Conservation (phyloP, 2,797 vertebrate species). For the Astyanax mexicanus region DNA sequence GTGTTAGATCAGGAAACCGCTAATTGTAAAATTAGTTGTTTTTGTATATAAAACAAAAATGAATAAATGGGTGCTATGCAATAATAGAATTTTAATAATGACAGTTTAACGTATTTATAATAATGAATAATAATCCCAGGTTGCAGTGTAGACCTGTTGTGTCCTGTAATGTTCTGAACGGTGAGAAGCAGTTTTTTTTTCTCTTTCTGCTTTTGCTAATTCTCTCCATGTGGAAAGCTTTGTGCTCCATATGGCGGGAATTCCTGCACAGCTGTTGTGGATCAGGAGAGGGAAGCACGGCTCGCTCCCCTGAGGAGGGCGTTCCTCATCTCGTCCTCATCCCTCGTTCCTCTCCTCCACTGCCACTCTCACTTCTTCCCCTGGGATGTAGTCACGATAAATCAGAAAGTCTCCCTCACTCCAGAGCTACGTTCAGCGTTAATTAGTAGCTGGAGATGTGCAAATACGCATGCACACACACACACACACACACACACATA, state of each 20-base stretch:
- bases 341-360: conserved; percentile 3
- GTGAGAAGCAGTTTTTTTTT: background rate
- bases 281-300: conserved; percentile 46
- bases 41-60: too few relatives aligned
- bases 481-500: background rate
- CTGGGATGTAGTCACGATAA: conserved; percentile 5
- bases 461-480: background rate
- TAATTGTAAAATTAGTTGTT: too few relatives aligned
- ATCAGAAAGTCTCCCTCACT: background rate
- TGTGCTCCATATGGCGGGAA: conserved; percentile 52
- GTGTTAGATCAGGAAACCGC: too few relatives aligned
- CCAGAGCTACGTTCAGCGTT: conserved; percentile 1
- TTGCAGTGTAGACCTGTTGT: background rate
- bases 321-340: conserved; percentile 32
- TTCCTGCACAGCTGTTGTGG: conserved; percentile 57
- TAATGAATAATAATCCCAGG: background rate
- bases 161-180: background rate
- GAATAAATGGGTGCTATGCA: too few relatives aligned
- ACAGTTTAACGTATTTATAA: too few relatives aligned
- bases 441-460: conserved; percentile 1
- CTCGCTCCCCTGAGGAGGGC: conserved; percentile 41
- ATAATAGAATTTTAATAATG: background rate
- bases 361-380: background rate
- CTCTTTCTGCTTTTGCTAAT: conserved; percentile 8
- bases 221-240: conserved; percentile 40